These are phyloP conservation scores for Bubalus kerabau DNA, from an alignment of 2,113 vertebrate species.

Conservation along the genomic window DNA sequence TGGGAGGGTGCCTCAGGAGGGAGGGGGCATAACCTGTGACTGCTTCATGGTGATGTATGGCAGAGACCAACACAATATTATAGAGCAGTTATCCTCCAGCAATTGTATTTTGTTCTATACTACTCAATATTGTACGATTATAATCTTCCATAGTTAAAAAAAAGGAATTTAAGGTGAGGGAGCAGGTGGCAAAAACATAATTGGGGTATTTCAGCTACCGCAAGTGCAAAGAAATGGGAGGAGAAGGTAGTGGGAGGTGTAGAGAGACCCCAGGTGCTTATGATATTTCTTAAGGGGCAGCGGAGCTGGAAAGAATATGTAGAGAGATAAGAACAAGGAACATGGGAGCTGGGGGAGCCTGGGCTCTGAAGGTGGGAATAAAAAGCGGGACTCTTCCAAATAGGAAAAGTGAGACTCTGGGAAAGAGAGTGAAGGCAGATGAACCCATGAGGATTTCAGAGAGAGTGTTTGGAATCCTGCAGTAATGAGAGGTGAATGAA, in stretches of 20 bases:
- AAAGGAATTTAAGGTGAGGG: neutral
- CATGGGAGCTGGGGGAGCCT: neutral
- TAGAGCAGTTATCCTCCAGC: neutral
- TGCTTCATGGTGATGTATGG: neutral
- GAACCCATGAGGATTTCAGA: neutral
- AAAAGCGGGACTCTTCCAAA: neutral
- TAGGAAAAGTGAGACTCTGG: neutral
- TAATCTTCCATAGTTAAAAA: neutral
- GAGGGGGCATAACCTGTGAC: neutral
- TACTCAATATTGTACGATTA: neutral
- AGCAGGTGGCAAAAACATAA: neutral
- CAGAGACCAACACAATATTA: neutral
- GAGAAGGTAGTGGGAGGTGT: neutral
- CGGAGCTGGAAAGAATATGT: neutral
- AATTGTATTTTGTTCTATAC: neutral
- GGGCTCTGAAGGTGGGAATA: neutral
- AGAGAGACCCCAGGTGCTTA: neutral
- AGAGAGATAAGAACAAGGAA: neutral
- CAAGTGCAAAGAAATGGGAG: neutral
- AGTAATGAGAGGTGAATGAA: neutral
- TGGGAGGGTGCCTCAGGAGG: neutral
- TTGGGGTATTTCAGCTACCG: neutral
- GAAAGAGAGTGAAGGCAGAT: neutral
- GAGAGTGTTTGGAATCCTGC: neutral
- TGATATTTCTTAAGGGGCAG: neutral